Evolutionary conservation across 2,888 invertebrate genomes (phyloP).

Genomic region (Rhagophthalmus giganteus): DNA sequence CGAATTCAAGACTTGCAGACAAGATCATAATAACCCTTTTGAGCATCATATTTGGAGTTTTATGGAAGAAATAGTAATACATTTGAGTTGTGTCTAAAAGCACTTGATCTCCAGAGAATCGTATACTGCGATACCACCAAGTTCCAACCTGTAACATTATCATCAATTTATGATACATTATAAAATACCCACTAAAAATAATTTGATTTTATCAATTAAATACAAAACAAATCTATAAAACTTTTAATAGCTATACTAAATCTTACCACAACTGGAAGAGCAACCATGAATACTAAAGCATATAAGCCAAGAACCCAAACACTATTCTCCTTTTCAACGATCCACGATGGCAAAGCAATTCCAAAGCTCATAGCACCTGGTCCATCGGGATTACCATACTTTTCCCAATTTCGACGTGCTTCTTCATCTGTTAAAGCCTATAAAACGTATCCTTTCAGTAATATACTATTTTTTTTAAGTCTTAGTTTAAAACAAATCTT

Average conservation of each 20-base stretch:
- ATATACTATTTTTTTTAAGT: no score
- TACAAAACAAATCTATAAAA: no score
- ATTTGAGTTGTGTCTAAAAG: slow-evolving; percentile 95
- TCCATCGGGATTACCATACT: slow-evolving; percentile 99
- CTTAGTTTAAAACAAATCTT: no score
- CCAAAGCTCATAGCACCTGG: slow-evolving; percentile 99
- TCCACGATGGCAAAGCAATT: slow-evolving; percentile 99
- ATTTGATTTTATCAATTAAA: background rate
- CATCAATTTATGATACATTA: background rate
- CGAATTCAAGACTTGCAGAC: slow-evolving; percentile 96
- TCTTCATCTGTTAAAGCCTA: slow-evolving; percentile 96
- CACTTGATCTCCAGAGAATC: slow-evolving; percentile 96
- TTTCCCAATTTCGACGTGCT: slow-evolving; percentile 96
- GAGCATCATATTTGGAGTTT: slow-evolving; percentile 92
- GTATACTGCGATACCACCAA: slow-evolving; percentile 99
- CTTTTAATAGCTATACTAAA: no score
- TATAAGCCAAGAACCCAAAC: slow-evolving; percentile 96
- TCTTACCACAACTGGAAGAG: slow-evolving; percentile 81
- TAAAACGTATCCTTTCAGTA: slow-evolving; percentile 32
- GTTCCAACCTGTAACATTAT: slow-evolving; percentile 71
- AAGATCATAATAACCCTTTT: slow-evolving; percentile 96
- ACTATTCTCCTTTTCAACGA: slow-evolving; percentile 98
- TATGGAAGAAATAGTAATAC: slow-evolving; percentile 94
- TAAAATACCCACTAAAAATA: background rate
- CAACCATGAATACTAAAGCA: slow-evolving; percentile 97